These are phyloP conservation scores for Carduelis carduelis DNA, from an alignment of 2,797 vertebrate genomes.

Conservation along the genomic window DNA sequence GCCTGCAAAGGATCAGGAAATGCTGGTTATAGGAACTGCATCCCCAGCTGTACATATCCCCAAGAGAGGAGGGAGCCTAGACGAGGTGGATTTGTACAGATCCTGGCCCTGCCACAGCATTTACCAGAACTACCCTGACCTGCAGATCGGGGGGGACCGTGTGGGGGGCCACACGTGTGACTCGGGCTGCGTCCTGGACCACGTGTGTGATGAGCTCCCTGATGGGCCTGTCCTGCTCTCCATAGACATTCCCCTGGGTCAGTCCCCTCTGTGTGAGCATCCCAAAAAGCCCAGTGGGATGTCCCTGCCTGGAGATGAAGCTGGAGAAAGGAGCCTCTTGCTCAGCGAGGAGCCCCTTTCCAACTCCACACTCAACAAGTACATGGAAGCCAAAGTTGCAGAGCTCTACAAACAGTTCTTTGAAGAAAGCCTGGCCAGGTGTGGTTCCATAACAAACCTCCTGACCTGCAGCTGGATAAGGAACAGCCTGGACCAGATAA, in stretches of 20 bases:
- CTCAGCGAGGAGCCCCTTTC: conserved; percentile 79
- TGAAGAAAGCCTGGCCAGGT: conserved; percentile 83
- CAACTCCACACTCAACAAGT: conserved; percentile 84
- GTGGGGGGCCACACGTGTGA: conserved; percentile 64
- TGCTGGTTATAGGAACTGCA: background rate
- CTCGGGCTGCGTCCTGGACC: conserved; percentile 64
- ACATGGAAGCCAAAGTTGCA: conserved; percentile 85
- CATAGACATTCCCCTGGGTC: conserved; percentile 51
- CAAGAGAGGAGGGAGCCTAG: background rate
- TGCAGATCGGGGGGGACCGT: conserved; percentile 72
- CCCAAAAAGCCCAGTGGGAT: background rate
- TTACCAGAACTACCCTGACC: conserved; percentile 77
- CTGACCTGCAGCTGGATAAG: conserved; percentile 65
- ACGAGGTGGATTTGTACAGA: conserved; percentile 64
- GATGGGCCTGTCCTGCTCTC: conserved; percentile 71
- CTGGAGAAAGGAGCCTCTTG: conserved; percentile 70
- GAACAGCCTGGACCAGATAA: conserved; percentile 62
- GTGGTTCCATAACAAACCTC: conserved; percentile 71
- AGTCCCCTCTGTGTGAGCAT: background rate
- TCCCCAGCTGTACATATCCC: conserved; percentile 66
- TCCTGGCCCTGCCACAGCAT: conserved; percentile 76
- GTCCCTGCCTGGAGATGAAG: conserved; percentile 21
- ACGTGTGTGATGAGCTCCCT: background rate
- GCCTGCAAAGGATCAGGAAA: background rate
- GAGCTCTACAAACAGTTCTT: conserved; percentile 89